Evolutionary conservation across 2,113 vertebrate genomes (phyloP).

Genomic region (Piaya cayana): DNA sequence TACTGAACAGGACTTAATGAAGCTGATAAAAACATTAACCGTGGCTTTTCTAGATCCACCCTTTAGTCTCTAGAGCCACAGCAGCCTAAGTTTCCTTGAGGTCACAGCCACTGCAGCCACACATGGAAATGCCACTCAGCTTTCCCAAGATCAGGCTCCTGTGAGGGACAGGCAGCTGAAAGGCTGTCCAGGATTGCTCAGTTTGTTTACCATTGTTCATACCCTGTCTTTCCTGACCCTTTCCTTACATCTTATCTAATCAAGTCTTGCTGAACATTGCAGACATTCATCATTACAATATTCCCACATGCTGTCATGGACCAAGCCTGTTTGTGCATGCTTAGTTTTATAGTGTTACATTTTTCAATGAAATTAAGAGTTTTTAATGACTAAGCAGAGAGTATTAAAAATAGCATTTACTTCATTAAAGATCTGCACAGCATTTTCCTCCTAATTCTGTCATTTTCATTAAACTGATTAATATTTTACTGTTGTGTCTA

Average conservation of each 20-base stretch:
- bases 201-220: not conserved
- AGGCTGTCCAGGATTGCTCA: not conserved
- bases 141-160: not conserved
- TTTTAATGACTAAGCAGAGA: not conserved
- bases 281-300: not conserved
- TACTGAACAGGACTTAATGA: not conserved
- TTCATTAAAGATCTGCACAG: not conserved
- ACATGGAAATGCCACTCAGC: not conserved
- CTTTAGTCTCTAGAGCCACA: not conserved
- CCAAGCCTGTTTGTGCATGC: fast-evolving
- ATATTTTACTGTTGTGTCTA: not conserved
- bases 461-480: fast-evolving
- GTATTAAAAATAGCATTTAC: not conserved
- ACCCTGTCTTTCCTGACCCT: fast-evolving
- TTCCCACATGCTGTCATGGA: not conserved
- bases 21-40: not conserved
- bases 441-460: not conserved
- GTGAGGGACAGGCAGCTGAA: not conserved
- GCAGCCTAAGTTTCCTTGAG: not conserved
- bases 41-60: not conserved
- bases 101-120: fast-evolving
- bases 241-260: not conserved
- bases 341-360: not conserved
- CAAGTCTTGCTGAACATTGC: fast-evolving
- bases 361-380: too few species aligned